A percentile compares a stretch with the other conserved stretches of the same genome.
Conservation (phyloP, 2,888 invertebrate species). For the Vesta saturnalis region DNA sequence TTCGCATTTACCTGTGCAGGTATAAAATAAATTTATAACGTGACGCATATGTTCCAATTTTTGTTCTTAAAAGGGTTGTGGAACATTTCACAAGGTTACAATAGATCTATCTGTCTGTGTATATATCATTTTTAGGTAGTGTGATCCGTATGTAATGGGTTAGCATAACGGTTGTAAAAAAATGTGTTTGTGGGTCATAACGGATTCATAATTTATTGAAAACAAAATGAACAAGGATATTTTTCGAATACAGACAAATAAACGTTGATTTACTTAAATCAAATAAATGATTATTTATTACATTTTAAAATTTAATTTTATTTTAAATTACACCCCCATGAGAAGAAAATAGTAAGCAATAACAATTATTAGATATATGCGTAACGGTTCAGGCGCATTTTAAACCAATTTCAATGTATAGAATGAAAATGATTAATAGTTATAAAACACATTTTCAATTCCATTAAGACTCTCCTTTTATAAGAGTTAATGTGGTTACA, state of each 20-base stretch:
- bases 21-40: slow-evolving; percentile 42
- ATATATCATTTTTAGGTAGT: slow-evolving; percentile 38
- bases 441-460: slow-evolving; percentile 33
- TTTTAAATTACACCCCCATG: neutral
- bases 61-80: slow-evolving; percentile 49
- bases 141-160: slow-evolving; percentile 33
- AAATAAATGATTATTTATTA: slow-evolving; percentile 11
- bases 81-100: slow-evolving; percentile 51
- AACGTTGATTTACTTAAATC: neutral
- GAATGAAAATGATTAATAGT: slow-evolving; percentile 37
- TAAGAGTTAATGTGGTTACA: slow-evolving; percentile 52
- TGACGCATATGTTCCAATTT: slow-evolving; percentile 51
- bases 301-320: neutral
- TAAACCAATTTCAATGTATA: slow-evolving; percentile 28
- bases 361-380: neutral
- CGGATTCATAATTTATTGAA: neutral
- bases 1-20: slow-evolving; percentile 46
- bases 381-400: slow-evolving; percentile 36
- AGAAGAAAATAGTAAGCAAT: slow-evolving; percentile 10
- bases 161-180: slow-evolving; percentile 33
- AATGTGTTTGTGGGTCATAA: slow-evolving; percentile 34
- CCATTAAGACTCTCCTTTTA: slow-evolving; percentile 36
- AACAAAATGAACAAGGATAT: too few relatives aligned
- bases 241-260: neutral
- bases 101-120: slow-evolving; percentile 48